Evolutionary conservation across 2,797 vertebrate genomes (phyloP).

Genomic region (Miopithecus talapoin): DNA sequence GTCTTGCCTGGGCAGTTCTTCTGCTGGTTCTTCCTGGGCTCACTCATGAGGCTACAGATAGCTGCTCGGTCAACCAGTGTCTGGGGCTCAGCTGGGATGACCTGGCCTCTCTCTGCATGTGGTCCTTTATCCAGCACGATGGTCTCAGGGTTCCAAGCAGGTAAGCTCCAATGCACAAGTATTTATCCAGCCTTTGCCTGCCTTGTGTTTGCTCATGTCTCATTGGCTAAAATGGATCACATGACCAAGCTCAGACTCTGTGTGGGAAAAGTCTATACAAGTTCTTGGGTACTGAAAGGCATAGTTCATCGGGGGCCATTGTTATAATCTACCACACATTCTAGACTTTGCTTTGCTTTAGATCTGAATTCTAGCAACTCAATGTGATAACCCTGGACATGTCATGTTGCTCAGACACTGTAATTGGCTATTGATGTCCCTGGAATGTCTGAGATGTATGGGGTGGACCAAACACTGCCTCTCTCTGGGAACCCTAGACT

Average conservation of each 20-base stretch:
- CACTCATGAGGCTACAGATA: not conserved
- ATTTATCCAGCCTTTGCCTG: not conserved
- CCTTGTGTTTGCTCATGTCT: not conserved
- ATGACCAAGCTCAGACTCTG: not conserved
- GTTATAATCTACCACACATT: not conserved
- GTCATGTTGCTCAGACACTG: not conserved
- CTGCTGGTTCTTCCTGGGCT: not conserved
- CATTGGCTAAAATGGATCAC: not conserved
- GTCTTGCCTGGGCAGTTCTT: not conserved
- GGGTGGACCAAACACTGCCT: not conserved
- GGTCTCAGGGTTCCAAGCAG: not conserved
- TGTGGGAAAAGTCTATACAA: not conserved
- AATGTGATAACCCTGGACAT: not conserved
- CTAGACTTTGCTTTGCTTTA: slow-evolving; percentile 7
- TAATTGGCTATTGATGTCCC: not conserved
- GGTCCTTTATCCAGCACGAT: not conserved
- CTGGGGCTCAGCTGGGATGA: not conserved
- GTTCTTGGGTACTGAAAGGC: not conserved
- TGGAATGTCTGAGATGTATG: not conserved
- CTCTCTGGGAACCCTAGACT: not conserved
- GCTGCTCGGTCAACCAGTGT: not conserved
- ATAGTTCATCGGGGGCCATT: not conserved
- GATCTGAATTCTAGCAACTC: not conserved
- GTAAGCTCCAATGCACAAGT: not conserved
- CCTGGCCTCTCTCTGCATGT: not conserved